Evolutionary conservation across 2,797 vertebrate species (phyloP), one percentile per base, ranked within the genome.

Genomic region (Pangasius larnaudii): DNA sequence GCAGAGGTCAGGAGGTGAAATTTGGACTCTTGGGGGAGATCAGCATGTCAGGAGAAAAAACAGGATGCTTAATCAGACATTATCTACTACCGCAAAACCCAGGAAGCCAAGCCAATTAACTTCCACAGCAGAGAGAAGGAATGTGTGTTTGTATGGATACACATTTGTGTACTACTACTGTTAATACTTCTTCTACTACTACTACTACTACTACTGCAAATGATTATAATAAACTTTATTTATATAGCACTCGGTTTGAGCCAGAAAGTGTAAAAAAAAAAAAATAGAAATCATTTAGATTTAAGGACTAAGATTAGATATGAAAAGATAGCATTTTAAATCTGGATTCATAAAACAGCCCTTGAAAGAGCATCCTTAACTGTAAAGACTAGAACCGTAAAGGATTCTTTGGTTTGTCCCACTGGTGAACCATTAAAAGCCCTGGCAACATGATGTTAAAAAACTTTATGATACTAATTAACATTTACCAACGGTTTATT

Each of bases 21-120:
- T 59, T 59, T 39, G 51, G 53, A 24, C 4, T 13, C 18, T 39
- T 39, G 53, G 33, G 53, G 2, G 46, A 78, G 33, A 51, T 79
- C n/a, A 11, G n/a, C 30, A 79, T 79, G 74, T 77, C 46, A 51
- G 46, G 74, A 36, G 3, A 0, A 79, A 56, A 39, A 58, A 80
- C 78, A 80, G 56, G 78, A 80, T 80, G 39, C 27, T 39, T 24
- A 46, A n/a, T 46, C 58, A 82, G 58, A 42, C 58, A 82, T 61
- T 39, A 58, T 80, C 53, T 80, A 58, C 53, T 80, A 58, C 53
- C 36, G 33, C 18, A 58, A 24, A 42, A 6, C 0, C 58, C 36
- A 82, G 79, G 79, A 82, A 63, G 58, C 36, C 5, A 24, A 61
- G 36, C 58, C 24, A 42, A 39, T 81, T 59, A 59, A 42, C 33